Percentiles rank a stretch among this genome's conserved stretches.
Conservation (phyloP, 2,888 invertebrate species). For the Plebejus anna region DNA sequence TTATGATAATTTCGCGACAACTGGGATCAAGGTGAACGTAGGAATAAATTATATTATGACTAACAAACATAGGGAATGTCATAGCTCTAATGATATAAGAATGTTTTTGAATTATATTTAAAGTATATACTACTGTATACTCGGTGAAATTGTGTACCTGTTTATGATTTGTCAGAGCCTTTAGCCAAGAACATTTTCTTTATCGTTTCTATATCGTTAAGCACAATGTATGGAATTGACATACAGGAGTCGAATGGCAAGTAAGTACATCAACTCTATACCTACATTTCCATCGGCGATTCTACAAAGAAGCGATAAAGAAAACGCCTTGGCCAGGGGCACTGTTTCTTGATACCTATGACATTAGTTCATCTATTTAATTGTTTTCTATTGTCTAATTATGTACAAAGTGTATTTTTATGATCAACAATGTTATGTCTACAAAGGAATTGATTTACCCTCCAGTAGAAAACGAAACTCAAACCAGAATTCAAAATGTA, state of each 20-base stretch:
- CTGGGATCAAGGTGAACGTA: conserved; percentile 28
- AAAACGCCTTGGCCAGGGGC: too few species aligned
- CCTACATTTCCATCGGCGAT: too few species aligned
- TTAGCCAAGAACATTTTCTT: too few species aligned
- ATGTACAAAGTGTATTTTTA: conserved; percentile 22
- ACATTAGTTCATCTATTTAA: not conserved
- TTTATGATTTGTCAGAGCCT: not conserved
- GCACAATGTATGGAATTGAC: too few species aligned
- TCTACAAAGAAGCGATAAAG: too few species aligned
- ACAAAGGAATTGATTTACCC: conserved; percentile 27
- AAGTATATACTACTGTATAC: not conserved
- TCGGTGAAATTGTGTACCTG: conserved; percentile 17
- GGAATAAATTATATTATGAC: not conserved
- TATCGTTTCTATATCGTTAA: too few species aligned
- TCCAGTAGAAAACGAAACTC: conserved; percentile 17
- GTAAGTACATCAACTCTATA: too few species aligned
- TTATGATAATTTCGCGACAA: conserved; percentile 21
- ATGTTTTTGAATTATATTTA: conserved; percentile 5
- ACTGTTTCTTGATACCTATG: conserved; percentile 3
- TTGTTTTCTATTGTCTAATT: conserved; percentile 17
- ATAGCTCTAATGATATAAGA: conserved; percentile 17
- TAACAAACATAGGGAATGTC: conserved; percentile 1
- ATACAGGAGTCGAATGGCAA: too few species aligned
- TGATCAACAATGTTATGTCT: conserved; percentile 3
- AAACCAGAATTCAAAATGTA: conserved; percentile 10